Conservation (phyloP, 2,888 invertebrate genomes). For the Ichneumoninae sp. region DNA sequence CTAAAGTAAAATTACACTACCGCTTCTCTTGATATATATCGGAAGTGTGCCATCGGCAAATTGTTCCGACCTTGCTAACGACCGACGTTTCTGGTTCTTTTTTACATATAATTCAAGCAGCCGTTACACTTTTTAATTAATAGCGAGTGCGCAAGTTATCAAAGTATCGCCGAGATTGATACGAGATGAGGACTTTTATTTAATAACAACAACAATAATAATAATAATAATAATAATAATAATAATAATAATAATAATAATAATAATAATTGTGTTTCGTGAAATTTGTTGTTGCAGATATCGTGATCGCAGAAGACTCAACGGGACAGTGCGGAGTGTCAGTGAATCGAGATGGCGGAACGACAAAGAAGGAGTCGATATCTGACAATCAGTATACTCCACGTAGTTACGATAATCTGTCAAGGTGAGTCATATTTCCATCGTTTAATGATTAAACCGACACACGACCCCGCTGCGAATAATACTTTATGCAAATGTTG, state of each 20-base stretch:
- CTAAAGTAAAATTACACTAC: not conserved
- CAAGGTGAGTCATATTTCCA: conserved; percentile 78
- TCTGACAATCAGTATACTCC: conserved; percentile 82
- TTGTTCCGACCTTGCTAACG: not conserved
- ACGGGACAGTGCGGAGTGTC: conserved; percentile 32
- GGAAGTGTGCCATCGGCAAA: not conserved
- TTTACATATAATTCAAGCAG: too few relatives aligned
- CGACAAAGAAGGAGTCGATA: conserved; percentile 81
- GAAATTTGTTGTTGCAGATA: conserved; percentile 50
- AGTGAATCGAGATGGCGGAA: conserved; percentile 76
- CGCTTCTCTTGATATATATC: not conserved
- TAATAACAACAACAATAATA: too few relatives aligned
- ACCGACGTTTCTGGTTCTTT: not conserved
- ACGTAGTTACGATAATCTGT: conserved; percentile 84
- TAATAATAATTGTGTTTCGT: too few relatives aligned
- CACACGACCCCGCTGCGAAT: not conserved
- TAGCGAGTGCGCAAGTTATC: not conserved
- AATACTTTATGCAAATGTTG: conserved; percentile 19
- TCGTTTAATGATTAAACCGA: not conserved
- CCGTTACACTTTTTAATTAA: not conserved
- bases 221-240: too few relatives aligned
- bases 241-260: too few relatives aligned
- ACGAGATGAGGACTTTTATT: not conserved
- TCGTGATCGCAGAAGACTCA: conserved; percentile 34
- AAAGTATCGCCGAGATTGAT: not conserved